Conservation (phyloP, 2,113 vertebrate genomes). For the Taurulus bubalis region DNA sequence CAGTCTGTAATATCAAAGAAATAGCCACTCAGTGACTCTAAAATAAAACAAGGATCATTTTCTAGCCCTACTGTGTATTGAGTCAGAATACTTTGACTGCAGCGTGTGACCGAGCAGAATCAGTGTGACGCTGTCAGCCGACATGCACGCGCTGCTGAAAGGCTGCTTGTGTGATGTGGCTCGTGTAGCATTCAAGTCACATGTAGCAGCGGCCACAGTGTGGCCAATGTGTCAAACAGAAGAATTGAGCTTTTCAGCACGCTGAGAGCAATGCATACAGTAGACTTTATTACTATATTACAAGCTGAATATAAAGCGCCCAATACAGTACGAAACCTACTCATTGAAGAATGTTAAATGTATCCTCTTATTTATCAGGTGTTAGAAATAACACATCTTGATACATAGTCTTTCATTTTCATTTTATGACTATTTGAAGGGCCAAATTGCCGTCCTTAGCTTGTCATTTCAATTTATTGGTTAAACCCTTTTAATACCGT, state of each 20-base stretch:
- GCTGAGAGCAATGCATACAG: neutral
- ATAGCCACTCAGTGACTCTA: neutral
- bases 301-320: neutral
- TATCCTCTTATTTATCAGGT: neutral
- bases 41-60: neutral
- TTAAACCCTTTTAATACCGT: neutral
- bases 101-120: conserved; percentile 45
- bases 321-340: neutral
- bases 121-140: conserved; percentile 41
- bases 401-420: neutral
- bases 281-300: neutral
- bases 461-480: conserved; percentile 4
- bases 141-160: conserved; percentile 40
- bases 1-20: neutral
- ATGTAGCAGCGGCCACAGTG: neutral
- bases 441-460: neutral
- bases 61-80: neutral
- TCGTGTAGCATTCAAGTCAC: conserved; percentile 6
- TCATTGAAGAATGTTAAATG: neutral
- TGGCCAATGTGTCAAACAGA: conserved; percentile 5
- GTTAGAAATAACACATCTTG: neutral
- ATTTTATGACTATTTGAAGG: neutral
- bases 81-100: conserved; percentile 27
- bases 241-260: conserved; percentile 2
- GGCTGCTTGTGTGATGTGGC: conserved; percentile 25